Evolutionary conservation across 1,140 invertebrate genomes (phyloP), one percentile per base, ranked within the genome.

Genomic region (Megalopta genalis): DNA sequence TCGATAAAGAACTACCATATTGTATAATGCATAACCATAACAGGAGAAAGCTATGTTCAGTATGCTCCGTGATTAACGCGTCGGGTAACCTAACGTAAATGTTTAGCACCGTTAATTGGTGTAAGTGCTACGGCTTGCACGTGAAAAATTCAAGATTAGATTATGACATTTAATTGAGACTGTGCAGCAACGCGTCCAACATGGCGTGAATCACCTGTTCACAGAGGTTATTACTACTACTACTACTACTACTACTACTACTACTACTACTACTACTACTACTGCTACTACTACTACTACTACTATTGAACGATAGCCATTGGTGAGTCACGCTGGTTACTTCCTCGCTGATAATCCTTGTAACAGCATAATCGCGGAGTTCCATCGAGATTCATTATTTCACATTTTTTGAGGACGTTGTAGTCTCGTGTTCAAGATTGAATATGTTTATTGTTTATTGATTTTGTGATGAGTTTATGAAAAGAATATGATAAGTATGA

Each of bases 251-350:
- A n/a, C n/a, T n/a, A n/a, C n/a, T n/a, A n/a, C n/a, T n/a, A n/a
- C n/a, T n/a, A n/a, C n/a, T n/a, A n/a, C n/a, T n/a, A n/a, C n/a
- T n/a, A n/a, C n/a, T n/a, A n/a, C n/a, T n/a, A n/a, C n/a, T n/a
- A n/a, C n/a, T n/a, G n/a, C n/a, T n/a, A n/a, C n/a, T n/a, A n/a
- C n/a, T n/a, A n/a, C n/a, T n/a, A n/a, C n/a, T 32, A 32, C 32
- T n/a, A 23, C 14, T 74, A 66, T 25, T 74, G 25, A 25, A n/a
- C n/a, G 72, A 67, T 75, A 67, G 37, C 49, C 49, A n/a, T 8
- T 12, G 18, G 18, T 75, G 73, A 67, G 64, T 67, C 73, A 75
- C 49, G 73, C 63, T 59, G 42, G 21, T 63, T 63, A 21, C 21
- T 21, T 12, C 7, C 42, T 63, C n/a, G 7, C 6, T 21, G 18